Conservation (phyloP, 2,113 vertebrate genomes). For the Petrocephalus zakoni region DNA sequence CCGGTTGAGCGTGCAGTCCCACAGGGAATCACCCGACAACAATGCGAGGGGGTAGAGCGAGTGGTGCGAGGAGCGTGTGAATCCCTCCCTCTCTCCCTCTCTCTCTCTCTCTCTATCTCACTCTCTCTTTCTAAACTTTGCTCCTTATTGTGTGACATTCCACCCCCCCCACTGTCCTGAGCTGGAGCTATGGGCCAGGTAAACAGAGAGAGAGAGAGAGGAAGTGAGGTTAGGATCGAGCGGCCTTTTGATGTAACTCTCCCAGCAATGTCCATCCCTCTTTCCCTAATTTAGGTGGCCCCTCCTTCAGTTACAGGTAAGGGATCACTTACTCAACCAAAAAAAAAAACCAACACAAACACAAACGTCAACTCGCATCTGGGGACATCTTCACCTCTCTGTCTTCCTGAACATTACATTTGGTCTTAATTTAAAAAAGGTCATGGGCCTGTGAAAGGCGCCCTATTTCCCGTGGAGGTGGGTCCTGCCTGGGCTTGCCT, state of each 20-base stretch:
- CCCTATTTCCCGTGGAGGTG: not conserved
- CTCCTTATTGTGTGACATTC: not conserved
- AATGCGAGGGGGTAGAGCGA: conserved; percentile 22
- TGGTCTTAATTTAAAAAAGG: not conserved
- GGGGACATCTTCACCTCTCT: not conserved
- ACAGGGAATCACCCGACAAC: conserved; percentile 44
- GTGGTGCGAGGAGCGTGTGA: conserved; percentile 35
- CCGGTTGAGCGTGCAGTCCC: conserved; percentile 43
- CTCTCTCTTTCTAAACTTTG: conserved; percentile 10
- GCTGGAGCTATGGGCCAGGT: not conserved
- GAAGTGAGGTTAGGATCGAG: not conserved
- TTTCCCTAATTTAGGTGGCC: not conserved
- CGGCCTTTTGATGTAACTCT: too few species aligned
- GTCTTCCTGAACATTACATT: not conserved
- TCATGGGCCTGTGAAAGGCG: not conserved
- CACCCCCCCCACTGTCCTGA: not conserved
- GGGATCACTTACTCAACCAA: not conserved
- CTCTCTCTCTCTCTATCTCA: conserved; percentile 2
- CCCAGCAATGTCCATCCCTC: not conserved
- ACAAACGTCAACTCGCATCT: not conserved
- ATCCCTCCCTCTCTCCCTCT: conserved; percentile 20
- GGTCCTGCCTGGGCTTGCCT: not conserved
- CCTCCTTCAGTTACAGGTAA: not conserved
- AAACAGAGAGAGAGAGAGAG: not conserved
- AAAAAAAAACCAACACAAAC: too few species aligned